A percentile compares a stretch with the other conserved stretches of the same genome.
Conservation (phyloP, 2,797 vertebrate genomes). For the Protonibea diacanthus region DNA sequence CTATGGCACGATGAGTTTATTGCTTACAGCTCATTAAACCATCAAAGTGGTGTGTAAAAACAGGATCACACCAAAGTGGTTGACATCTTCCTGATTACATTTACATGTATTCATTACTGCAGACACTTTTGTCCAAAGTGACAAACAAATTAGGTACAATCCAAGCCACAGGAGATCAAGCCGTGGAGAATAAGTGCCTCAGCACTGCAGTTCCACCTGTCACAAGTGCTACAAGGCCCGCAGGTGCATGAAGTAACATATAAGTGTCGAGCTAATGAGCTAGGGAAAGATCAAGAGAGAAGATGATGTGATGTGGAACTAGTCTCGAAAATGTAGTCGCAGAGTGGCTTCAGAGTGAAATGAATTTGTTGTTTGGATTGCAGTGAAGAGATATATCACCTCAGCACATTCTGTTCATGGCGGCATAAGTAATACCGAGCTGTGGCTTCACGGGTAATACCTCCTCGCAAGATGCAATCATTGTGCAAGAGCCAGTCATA, state of each 20-base stretch:
- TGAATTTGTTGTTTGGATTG: not conserved
- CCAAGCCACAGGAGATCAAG: not conserved
- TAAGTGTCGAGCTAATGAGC: not conserved
- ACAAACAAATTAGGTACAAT: not conserved
- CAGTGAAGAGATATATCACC: not conserved
- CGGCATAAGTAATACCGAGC: conserved; percentile 12
- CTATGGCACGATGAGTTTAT: not conserved
- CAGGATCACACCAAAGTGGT: not conserved
- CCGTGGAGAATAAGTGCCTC: not conserved
- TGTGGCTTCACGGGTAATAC: conserved; percentile 15
- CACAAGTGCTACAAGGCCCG: not conserved
- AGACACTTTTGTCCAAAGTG: not conserved
- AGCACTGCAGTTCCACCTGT: not conserved
- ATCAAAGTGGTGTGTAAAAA: not conserved
- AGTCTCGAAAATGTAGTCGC: not conserved
- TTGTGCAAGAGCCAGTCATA: not conserved
- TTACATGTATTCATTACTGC: not conserved
- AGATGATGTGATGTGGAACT: not conserved
- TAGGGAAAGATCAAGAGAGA: not conserved
- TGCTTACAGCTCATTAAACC: conserved; percentile 23
- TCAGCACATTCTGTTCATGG: not conserved
- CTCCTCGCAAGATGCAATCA: not conserved
- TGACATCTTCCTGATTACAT: not conserved
- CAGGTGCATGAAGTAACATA: not conserved
- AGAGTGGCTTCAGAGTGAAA: not conserved